phyloP scores from a whole-genome alignment of 2,888 invertebrate genomes.

The Eurytoma adleriae region DNA sequence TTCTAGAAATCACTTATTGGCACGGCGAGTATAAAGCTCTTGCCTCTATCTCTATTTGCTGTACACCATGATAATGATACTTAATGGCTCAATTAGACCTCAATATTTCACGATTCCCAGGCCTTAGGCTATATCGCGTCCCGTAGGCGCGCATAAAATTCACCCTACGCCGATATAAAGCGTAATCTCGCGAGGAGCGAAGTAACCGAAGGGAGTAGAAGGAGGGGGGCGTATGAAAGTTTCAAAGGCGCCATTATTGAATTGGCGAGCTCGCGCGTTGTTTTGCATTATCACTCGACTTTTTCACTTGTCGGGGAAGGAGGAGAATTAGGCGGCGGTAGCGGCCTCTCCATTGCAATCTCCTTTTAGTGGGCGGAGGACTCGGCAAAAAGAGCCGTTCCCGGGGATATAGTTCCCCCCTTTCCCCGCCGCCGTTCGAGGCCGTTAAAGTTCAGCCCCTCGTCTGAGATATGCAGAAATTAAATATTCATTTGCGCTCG shows the following conservation, averaged over 20 bases:
- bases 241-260: slow-evolving; percentile 6
- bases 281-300: slow-evolving; percentile 51
- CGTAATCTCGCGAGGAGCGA: neutral
- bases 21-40: neutral
- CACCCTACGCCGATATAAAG: neutral
- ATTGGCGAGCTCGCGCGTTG: slow-evolving; percentile 14
- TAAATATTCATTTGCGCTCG: slow-evolving; percentile 71
- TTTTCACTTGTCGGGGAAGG: slow-evolving; percentile 24
- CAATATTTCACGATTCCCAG: slow-evolving; percentile 44
- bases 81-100: slow-evolving; percentile 55
- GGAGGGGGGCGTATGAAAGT: neutral
- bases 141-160: slow-evolving; percentile 36
- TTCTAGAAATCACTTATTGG: slow-evolving; percentile 8
- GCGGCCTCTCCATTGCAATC: slow-evolving; percentile 33
- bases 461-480: slow-evolving; percentile 68
- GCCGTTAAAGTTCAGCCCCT: slow-evolving; percentile 48
- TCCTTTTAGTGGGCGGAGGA: slow-evolving; percentile 35
- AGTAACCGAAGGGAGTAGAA: neutral
- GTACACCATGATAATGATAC: slow-evolving; percentile 32
- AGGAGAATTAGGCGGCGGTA: slow-evolving; percentile 36
- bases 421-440: neutral
- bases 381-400: slow-evolving; percentile 44
- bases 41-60: slow-evolving; percentile 2
- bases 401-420: slow-evolving; percentile 31
- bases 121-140: slow-evolving; percentile 32